Evolutionary conservation across 2,797 vertebrate species (phyloP).

Genomic region (Fistularia tabacaria): DNA sequence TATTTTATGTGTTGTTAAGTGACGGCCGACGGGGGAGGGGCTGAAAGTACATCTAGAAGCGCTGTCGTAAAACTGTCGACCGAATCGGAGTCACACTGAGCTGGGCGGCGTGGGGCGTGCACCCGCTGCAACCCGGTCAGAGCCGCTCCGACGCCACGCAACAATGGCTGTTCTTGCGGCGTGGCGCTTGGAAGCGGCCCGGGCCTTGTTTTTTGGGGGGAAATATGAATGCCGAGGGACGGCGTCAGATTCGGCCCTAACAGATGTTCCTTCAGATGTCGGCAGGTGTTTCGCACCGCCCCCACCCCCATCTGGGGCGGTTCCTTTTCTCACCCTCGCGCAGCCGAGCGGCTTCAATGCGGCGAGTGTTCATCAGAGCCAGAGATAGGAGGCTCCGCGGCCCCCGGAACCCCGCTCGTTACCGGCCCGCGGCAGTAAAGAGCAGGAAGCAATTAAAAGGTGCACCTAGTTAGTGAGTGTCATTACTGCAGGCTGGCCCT

Average conservation of each 20-base stretch:
- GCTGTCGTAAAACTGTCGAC: constrained; percentile 79
- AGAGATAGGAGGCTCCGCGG: constrained; percentile 55
- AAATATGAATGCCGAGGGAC: neutral
- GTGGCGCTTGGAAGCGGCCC: constrained; percentile 1
- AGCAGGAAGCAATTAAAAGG: constrained; percentile 82
- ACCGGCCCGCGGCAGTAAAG: constrained; percentile 71
- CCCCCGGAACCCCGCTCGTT: constrained; percentile 60
- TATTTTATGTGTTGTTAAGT: constrained; percentile 83
- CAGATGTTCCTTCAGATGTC: constrained; percentile 19
- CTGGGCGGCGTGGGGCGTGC: constrained; percentile 60
- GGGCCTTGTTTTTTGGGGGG: neutral
- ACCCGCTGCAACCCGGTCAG: constrained; percentile 24
- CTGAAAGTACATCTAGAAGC: constrained; percentile 79
- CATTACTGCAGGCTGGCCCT: constrained; percentile 71
- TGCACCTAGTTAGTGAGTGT: constrained; percentile 72
- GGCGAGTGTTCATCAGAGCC: constrained; percentile 55
- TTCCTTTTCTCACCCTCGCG: constrained; percentile 37
- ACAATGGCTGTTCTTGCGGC: neutral
- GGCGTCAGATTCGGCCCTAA: neutral
- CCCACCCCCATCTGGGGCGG: constrained; percentile 7
- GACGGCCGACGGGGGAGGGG: constrained; percentile 69
- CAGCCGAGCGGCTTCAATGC: constrained; percentile 48
- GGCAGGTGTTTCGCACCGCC: neutral
- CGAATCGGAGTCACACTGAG: constrained; percentile 72
- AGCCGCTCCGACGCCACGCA: constrained; percentile 15